A percentile compares a stretch with the other conserved stretches of the same genome.
phyloP scores from a whole-genome alignment of 2,797 vertebrate genomes.

The Lithobates pipiens region DNA sequence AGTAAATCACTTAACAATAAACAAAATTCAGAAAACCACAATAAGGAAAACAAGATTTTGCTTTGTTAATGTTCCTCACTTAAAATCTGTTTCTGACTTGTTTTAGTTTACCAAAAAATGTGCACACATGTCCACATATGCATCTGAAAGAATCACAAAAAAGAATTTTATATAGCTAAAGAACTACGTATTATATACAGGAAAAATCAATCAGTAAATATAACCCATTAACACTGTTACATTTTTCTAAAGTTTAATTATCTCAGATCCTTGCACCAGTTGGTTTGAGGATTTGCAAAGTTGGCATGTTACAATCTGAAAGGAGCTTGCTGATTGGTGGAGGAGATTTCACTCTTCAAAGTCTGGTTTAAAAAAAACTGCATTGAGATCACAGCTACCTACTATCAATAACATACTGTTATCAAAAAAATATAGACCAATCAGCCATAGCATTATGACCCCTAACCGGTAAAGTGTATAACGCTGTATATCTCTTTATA shows the following conservation, averaged over 20 bases:
- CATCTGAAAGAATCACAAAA: neutral
- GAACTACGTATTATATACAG: neutral
- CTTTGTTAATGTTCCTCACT: slow-evolving; percentile 61
- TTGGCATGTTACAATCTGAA: neutral
- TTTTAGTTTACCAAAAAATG: slow-evolving; percentile 68
- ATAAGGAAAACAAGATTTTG: slow-evolving; percentile 60
- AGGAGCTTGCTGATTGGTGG: neutral
- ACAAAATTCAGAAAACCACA: slow-evolving; percentile 75
- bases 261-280: neutral
- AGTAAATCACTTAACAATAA: slow-evolving; percentile 72
- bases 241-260: too few relatives aligned
- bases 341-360: neutral
- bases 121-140: neutral
- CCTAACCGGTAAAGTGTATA: too few relatives aligned
- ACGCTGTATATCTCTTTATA: too few relatives aligned
- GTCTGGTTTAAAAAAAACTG: too few relatives aligned
- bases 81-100: slow-evolving; percentile 35
- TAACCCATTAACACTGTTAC: neutral
- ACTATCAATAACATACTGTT: too few relatives aligned
- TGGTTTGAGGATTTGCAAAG: neutral
- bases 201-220: neutral
- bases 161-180: neutral
- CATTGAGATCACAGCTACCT: too few relatives aligned
- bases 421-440: too few relatives aligned
- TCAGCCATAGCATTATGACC: too few relatives aligned